Base-by-base conservation (phyloP, 30 jellyfish, hydroid and myxozoan species). In the Hydractinia symbiolongicarpus region DNA sequence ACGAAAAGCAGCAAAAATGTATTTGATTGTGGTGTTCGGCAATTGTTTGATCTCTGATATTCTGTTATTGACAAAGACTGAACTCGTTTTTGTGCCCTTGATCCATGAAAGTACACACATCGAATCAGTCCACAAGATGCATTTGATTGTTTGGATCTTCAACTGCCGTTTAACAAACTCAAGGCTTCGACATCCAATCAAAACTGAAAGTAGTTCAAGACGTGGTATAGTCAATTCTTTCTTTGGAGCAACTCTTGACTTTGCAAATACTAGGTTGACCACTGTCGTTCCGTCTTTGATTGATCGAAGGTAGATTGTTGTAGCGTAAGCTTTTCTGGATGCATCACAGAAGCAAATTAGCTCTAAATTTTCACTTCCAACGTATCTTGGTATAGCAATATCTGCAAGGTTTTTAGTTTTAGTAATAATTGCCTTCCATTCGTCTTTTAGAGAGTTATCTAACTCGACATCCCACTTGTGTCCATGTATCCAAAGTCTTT, bases 401-500 rank as follows among this genome's bases (percentile, higher is more conserved):
- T 4, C 10, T 68, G 88, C 44, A 7, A 67, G 2, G 9, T 44
- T 71, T 14, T 58, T 15, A 15, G 56, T 11, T 8, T 82, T 80
- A 16, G 19, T 10, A 16, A 4, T 70, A 13, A 82, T 44, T 14
- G 55, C 40, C 4, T 40, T 50, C 90, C 90, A 82, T 60, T 14
- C 40, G 6, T 60, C 51, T 17, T 13, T 66, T 53, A 57, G 7
- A 7, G 60, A 70, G 6, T 61, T 58, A 6, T 17, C 7, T 8
- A 79, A 57, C 9, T 57, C 67, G 1, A 70, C 83, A 73, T 82
- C 90, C 90, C 90, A 82, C 15, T 55, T 71, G 17, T 15, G 50
- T n/a, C 73, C 66, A 61, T 70, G 57, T 58, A 10, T 70, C 90
- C 90, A 82, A 52, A 82, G 79, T 20, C 58, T 57, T 72, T 82